Base-by-base conservation (phyloP, 2,888 invertebrate genomes). In the Oligia latruncula region DNA sequence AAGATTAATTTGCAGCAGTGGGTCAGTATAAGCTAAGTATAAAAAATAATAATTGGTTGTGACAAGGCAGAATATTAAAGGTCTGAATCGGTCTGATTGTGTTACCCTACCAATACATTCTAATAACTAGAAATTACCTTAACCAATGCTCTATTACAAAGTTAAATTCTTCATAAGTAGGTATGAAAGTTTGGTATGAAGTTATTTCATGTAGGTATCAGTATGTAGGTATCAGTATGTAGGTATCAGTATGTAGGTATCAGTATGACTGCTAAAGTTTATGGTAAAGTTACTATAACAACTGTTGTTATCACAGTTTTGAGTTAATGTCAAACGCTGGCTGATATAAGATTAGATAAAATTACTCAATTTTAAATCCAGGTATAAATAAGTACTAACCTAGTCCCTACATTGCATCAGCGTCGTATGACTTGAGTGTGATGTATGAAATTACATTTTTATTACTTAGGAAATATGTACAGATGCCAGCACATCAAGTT, bases 341-440 rank as follows among this genome's bases (percentile, higher is more conserved):
- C 29, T 43, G 46, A 49, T 78, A 29, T 46, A 35, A 55, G 82
- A 82, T 78, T 43, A 83, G 79, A 83, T 82, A 79, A 40, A 83
- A 40, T 78, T 66, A 83, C 79, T 79, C 4, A 40, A 62, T 52
- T 73, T 66, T 40, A 60, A 46, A 70, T 73, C 35, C 35, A 23
- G 8, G 1, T 70, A 64, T 78, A 46, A 65, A 58, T 11, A 49
- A 15, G 17, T 72, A 13, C 9, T 60, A 64, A 60, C 43, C 29
- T 43, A 29, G 35, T 43, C 35, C 35, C 20, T 70, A 20, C 1
- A 43, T 73, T 77, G 23, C 2, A 35, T 58, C 55, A 71, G 20
- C 0, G 0, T 62, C 15, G 49, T 64, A 23, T 70, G 8, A 49
- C 11, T 52, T 65, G 58, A 23, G 35, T 62, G 15, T 60, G 15